A percentile compares a stretch with the other conserved stretches of the same genome.
Conservation (phyloP, 92 coral and sea anemone species). For the Heteractis magnifica region DNA sequence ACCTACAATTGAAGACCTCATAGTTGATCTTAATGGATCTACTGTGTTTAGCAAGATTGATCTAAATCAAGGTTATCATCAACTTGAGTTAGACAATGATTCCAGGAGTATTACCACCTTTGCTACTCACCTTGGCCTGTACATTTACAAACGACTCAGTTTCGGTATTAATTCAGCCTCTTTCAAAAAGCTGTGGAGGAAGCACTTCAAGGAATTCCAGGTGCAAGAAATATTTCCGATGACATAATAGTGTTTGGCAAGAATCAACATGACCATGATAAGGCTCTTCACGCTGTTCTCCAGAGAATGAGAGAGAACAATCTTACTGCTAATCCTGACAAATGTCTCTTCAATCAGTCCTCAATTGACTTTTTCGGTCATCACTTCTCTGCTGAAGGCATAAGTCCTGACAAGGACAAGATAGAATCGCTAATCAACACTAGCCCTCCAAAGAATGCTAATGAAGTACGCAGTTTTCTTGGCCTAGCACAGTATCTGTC, state of each 20-base stretch:
- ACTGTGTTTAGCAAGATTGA: too few relatives aligned
- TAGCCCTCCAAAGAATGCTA: background rate
- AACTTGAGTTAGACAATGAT: too few relatives aligned
- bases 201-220: too few relatives aligned
- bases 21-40: too few relatives aligned
- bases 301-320: conserved; percentile 24
- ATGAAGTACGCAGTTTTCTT: background rate
- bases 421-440: conserved; percentile 26
- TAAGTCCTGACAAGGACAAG: conserved; percentile 23
- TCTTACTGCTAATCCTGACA: conserved; percentile 40
- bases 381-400: conserved; percentile 4
- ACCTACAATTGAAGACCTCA: too few relatives aligned
- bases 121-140: too few relatives aligned
- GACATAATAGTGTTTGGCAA: conserved; percentile 1
- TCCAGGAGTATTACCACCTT: too few relatives aligned
- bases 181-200: conserved; percentile 59
- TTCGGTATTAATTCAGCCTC: background rate
- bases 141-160: too few relatives aligned
- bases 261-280: conserved; percentile 41
- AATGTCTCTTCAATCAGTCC: conserved; percentile 39
- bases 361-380: conserved; percentile 23
- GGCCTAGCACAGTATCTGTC: conserved; percentile 34
- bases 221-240: conserved; percentile 58
- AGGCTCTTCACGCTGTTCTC: conserved; percentile 45
- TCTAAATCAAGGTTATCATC: too few relatives aligned